phyloP scores from a whole-genome alignment of 1,140 invertebrate genomes.

The Nilaparvata lugens region DNA sequence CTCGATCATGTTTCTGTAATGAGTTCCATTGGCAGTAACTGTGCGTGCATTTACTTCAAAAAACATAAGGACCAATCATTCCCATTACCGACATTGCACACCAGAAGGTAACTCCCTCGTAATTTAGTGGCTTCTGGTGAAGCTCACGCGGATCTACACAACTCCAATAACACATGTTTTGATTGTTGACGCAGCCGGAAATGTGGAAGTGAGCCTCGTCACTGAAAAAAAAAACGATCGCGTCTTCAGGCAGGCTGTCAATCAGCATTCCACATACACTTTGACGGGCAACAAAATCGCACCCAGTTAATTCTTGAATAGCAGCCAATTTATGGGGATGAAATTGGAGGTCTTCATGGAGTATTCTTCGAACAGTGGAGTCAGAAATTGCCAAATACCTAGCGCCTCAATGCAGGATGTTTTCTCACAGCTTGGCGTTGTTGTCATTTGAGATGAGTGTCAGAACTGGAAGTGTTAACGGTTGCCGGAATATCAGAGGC shows the following conservation, averaged over 20 bases:
- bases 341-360: too few species aligned
- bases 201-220: constrained; percentile 9
- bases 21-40: constrained; percentile 2
- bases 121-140: constrained; percentile 15
- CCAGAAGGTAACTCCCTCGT: constrained; percentile 16
- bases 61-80: constrained; percentile 7
- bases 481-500: too few species aligned
- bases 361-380: too few species aligned
- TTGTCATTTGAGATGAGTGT: too few species aligned
- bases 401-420: constrained; percentile 13
- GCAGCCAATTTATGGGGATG: too few species aligned
- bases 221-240: not conserved
- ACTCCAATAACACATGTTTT: constrained; percentile 18
- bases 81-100: constrained; percentile 13
- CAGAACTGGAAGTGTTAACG: too few species aligned
- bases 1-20: constrained; percentile 13
- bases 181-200: constrained; percentile 15
- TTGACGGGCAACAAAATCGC: not conserved
- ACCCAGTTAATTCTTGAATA: constrained; percentile 1
- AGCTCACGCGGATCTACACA: constrained; percentile 3
- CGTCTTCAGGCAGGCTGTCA: not conserved
- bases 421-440: too few species aligned
- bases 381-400: too few species aligned
- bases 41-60: constrained; percentile 15
- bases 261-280: not conserved